phyloP scores from a whole-genome alignment of 2,888 invertebrate genomes.

The Nymphalis urticae region DNA sequence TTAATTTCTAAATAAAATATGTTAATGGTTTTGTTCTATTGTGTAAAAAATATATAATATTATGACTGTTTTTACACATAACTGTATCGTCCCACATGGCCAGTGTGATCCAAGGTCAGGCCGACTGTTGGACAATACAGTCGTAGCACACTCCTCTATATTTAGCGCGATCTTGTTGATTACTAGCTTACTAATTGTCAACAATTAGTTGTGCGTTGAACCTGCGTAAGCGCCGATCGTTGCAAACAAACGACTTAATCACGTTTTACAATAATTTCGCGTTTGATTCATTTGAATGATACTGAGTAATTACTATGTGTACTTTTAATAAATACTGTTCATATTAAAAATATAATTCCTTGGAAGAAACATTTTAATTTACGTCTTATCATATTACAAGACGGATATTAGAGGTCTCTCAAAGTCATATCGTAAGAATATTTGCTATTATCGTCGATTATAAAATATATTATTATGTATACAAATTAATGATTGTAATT shows the following conservation, averaged over 20 bases:
- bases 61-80: background rate
- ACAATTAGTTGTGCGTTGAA: slow-evolving; percentile 80
- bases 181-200: slow-evolving; percentile 71
- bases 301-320: background rate
- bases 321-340: too few relatives aligned
- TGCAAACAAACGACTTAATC: slow-evolving; percentile 16
- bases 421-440: background rate
- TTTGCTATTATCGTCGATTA: background rate
- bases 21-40: background rate
- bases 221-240: slow-evolving; percentile 51
- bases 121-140: slow-evolving; percentile 33
- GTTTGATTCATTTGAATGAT: background rate
- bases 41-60: background rate
- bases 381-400: background rate
- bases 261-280: slow-evolving; percentile 14
- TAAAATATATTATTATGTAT: background rate
- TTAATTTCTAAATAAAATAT: background rate
- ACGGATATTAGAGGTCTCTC: background rate
- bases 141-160: slow-evolving; percentile 54
- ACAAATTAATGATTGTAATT: background rate
- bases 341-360: too few relatives aligned
- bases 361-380: background rate
- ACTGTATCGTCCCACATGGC: slow-evolving; percentile 25
- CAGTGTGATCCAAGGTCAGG: slow-evolving; percentile 27
- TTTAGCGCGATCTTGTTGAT: slow-evolving; percentile 72